phyloP scores from a whole-genome alignment of 2,888 invertebrate species.

The Noctua fimbriata region DNA sequence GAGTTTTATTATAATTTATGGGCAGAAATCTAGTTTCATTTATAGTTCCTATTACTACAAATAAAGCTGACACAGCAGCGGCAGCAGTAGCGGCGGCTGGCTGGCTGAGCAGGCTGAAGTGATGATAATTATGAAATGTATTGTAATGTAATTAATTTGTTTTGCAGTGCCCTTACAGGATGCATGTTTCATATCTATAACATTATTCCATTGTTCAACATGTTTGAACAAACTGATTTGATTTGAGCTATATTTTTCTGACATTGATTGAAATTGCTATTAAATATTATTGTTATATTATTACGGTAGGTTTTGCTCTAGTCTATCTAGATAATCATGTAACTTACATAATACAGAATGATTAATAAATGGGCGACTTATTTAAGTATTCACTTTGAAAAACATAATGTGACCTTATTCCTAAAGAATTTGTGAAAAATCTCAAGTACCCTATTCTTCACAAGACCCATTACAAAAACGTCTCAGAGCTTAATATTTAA shows the following conservation, averaged over 20 bases:
- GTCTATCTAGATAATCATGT: neutral
- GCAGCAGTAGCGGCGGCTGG: too few relatives aligned
- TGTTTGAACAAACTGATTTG: too few relatives aligned
- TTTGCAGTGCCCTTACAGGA: too few relatives aligned
- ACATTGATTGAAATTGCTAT: too few relatives aligned
- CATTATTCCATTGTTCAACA: too few relatives aligned
- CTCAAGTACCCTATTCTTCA: neutral
- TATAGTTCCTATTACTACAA: neutral
- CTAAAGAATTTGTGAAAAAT: neutral
- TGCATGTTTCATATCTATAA: too few relatives aligned
- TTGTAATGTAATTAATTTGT: too few relatives aligned
- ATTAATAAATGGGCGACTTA: neutral
- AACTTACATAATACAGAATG: neutral
- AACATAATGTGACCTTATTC: neutral
- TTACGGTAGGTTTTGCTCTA: neutral
- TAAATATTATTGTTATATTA: neutral
- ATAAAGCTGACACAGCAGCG: neutral
- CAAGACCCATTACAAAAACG: neutral
- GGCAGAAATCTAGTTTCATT: neutral
- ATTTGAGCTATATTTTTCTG: too few relatives aligned
- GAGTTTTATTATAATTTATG: neutral
- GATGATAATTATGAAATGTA: too few relatives aligned
- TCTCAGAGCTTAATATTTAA: constrained; percentile 34
- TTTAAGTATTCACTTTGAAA: neutral
- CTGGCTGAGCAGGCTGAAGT: too few relatives aligned